These are phyloP conservation scores for Aselliscus stoliczkanus DNA, from an alignment of 2,797 vertebrate species.

Conservation along the genomic window DNA sequence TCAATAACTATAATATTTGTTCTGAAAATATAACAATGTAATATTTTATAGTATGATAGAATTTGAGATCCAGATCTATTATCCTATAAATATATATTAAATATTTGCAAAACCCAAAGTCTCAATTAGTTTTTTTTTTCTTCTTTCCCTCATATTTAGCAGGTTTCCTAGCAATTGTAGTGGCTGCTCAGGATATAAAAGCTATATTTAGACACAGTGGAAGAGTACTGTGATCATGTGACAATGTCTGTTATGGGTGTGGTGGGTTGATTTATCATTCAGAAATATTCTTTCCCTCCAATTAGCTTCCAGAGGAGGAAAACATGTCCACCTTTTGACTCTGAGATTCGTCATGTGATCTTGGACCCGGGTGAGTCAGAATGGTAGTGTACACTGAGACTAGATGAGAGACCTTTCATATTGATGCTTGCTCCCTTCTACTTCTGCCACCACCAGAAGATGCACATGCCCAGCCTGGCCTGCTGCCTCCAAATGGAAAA, in stretches of 20 bases:
- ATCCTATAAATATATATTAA: neutral
- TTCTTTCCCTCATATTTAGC: neutral
- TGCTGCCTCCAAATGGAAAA: neutral
- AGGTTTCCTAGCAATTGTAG: neutral
- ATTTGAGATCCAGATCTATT: neutral
- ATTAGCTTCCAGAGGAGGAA: neutral
- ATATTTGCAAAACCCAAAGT: neutral
- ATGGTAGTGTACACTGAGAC: neutral
- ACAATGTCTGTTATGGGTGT: neutral
- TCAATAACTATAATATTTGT: neutral
- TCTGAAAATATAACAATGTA: neutral
- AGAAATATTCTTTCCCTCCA: neutral
- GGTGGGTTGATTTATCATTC: neutral
- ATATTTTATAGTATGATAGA: neutral
- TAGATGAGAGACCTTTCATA: neutral
- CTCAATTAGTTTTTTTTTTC: neutral
- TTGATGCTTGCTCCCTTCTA: neutral
- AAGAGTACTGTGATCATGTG: neutral
- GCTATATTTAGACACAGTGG: neutral
- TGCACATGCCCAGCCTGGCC: neutral
- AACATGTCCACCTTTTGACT: neutral
- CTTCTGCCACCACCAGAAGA: neutral
- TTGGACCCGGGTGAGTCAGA: neutral
- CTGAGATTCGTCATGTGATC: neutral
- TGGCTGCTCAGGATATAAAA: neutral